Conservation (phyloP, 1,140 invertebrate species). For the Halictus rubicundus region DNA sequence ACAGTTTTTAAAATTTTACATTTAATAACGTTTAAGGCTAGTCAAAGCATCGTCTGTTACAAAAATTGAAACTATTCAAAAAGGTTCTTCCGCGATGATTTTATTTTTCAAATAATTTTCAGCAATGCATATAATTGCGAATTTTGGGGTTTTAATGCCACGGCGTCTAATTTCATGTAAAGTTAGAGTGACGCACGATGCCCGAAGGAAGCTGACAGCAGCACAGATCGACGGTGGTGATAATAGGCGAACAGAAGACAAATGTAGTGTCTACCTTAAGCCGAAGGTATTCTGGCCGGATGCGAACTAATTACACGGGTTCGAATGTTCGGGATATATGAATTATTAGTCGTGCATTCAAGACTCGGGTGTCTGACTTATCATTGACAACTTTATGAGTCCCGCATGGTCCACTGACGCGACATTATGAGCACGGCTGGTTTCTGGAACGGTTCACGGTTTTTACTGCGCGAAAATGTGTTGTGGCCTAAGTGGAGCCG, state of each 20-base stretch:
- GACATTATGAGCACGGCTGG: not conserved
- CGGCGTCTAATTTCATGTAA: not conserved
- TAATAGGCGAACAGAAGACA: slow-evolving; percentile 8
- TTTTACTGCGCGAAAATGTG: too few species aligned
- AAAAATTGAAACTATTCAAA: too few species aligned
- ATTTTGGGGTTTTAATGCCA: not conserved
- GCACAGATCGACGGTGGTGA: not conserved
- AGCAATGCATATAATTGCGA: too few species aligned
- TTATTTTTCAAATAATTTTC: too few species aligned
- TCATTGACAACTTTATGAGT: too few species aligned
- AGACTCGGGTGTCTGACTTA: not conserved
- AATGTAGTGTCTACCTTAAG: slow-evolving; percentile 4
- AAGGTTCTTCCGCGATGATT: too few species aligned
- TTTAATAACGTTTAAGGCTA: too few species aligned
- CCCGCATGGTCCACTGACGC: not conserved
- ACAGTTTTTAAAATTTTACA: too few species aligned
- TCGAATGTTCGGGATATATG: not conserved
- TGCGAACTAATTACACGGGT: not conserved
- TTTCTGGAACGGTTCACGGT: too few species aligned
- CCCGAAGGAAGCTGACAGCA: not conserved
- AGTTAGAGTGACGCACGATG: not conserved
- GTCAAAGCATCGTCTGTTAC: too few species aligned
- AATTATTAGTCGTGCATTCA: slow-evolving; percentile 9
- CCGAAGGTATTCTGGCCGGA: not conserved
- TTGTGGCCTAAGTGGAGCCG: too few species aligned